A percentile compares a stretch with the other conserved stretches of the same genome.
These are phyloP conservation scores for Perca schrenkii DNA, from an alignment of 2,113 vertebrate genomes.

Conservation along the genomic window DNA sequence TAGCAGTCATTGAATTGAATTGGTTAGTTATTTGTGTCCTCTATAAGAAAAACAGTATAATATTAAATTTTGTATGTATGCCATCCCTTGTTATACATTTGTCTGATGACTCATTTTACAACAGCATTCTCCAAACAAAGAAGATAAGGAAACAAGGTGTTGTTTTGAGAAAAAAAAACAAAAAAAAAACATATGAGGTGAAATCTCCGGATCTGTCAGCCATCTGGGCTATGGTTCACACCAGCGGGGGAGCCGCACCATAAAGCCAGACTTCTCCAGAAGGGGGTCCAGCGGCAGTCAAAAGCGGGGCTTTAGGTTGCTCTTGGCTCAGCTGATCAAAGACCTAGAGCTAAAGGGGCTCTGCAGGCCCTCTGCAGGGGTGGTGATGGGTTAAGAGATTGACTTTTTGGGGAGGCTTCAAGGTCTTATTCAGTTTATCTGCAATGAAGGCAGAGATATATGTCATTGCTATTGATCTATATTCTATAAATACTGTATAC, in stretches of 20 bases:
- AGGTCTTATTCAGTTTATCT: slow-evolving; percentile 41
- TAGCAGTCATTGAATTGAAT: too few relatives aligned
- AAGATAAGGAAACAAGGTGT: not conserved
- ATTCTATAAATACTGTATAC: too few relatives aligned
- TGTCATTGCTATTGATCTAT: too few relatives aligned
- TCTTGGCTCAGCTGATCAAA: slow-evolving; percentile 70
- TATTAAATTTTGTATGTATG: too few relatives aligned
- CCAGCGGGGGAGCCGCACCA: slow-evolving; percentile 69
- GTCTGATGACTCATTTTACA: not conserved
- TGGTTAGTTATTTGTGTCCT: too few relatives aligned
- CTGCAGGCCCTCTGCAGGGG: slow-evolving; percentile 39
- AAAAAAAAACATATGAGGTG: slow-evolving; percentile 1
- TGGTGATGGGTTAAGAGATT: slow-evolving; percentile 26
- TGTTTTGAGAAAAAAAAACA: not conserved
- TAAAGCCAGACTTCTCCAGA: slow-evolving; percentile 26
- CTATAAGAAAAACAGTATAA: too few relatives aligned
- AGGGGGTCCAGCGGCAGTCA: slow-evolving; percentile 47
- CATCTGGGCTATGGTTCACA: slow-evolving; percentile 70
- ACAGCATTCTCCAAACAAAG: not conserved
- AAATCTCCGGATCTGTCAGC: slow-evolving; percentile 32
- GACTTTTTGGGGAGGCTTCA: slow-evolving; percentile 35
- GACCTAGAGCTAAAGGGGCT: slow-evolving; percentile 44
- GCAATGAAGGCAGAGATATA: not conserved
- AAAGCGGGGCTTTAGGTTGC: slow-evolving; percentile 51
- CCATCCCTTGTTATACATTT: too few relatives aligned